These are phyloP conservation scores for Sylvilagus bachmani DNA, from an alignment of 2,113 vertebrate genomes.

Conservation along the genomic window DNA sequence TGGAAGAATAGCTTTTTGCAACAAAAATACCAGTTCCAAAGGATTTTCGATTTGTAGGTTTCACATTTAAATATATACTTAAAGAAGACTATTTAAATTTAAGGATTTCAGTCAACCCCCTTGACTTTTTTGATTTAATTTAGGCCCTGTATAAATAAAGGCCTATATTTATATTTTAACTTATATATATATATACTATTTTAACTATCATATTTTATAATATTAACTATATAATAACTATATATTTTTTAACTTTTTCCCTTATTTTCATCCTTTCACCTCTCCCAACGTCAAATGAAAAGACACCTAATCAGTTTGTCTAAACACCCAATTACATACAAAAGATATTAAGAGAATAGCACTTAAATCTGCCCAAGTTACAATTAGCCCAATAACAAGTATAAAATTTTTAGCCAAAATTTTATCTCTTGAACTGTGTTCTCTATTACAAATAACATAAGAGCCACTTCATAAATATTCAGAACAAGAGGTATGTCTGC, in stretches of 20 bases:
- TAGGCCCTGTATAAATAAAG: background rate
- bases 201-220: no score
- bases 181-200: background rate
- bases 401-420: background rate
- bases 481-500: background rate
- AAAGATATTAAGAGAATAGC: background rate
- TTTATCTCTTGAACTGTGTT: background rate
- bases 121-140: background rate
- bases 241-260: background rate
- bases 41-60: background rate
- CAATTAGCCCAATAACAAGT: background rate
- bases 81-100: slow-evolving; percentile 11
- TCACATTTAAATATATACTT: slow-evolving; percentile 31
- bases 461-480: background rate
- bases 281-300: slow-evolving; percentile 11
- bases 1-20: background rate
- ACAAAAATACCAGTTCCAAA: background rate
- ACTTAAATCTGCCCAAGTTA: slow-evolving; percentile 19
- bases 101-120: background rate
- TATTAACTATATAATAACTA: background rate
- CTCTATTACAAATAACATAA: slow-evolving; percentile 48
- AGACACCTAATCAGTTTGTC: background rate
- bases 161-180: background rate
- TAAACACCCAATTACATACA: slow-evolving; percentile 19
- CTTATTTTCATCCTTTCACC: slow-evolving; percentile 33